phyloP scores from a whole-genome alignment of 2,113 vertebrate species.

The Dasypus novemcinctus region DNA sequence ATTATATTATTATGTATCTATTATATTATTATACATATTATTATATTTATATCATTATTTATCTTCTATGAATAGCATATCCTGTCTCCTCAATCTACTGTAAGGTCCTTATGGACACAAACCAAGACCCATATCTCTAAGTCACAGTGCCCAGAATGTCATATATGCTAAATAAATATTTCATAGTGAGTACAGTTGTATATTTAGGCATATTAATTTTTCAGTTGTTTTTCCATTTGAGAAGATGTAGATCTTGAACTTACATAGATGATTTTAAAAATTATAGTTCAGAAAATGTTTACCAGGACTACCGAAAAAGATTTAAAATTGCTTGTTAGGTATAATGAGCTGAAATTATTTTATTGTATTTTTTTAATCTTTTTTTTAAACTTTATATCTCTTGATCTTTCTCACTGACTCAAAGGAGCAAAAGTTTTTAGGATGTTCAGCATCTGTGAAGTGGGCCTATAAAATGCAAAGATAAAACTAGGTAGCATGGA shows the following conservation, averaged over 20 bases:
- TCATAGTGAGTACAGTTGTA: background rate
- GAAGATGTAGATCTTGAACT: background rate
- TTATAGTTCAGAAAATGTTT: constrained; percentile 43
- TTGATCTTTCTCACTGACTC: constrained; percentile 15
- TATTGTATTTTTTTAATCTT: background rate
- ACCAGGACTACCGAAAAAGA: background rate
- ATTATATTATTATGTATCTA: no score
- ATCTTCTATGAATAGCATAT: background rate
- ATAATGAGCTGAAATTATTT: constrained; percentile 30
- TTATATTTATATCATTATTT: no score
- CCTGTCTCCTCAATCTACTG: background rate
- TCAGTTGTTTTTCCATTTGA: background rate
- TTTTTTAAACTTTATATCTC: background rate
- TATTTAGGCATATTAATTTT: background rate
- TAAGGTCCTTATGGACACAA: background rate
- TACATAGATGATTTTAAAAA: background rate
- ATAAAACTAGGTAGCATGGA: constrained; percentile 53
- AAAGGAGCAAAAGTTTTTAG: constrained; percentile 2
- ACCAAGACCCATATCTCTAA: background rate
- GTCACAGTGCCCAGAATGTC: background rate
- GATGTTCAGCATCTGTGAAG: background rate
- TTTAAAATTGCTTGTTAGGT: constrained; percentile 51
- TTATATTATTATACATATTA: no score
- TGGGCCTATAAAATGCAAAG: constrained; percentile 49
- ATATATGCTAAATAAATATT: background rate